phyloP scores from a whole-genome alignment of 2,113 vertebrate genomes.

The Acinonyx jubatus region DNA sequence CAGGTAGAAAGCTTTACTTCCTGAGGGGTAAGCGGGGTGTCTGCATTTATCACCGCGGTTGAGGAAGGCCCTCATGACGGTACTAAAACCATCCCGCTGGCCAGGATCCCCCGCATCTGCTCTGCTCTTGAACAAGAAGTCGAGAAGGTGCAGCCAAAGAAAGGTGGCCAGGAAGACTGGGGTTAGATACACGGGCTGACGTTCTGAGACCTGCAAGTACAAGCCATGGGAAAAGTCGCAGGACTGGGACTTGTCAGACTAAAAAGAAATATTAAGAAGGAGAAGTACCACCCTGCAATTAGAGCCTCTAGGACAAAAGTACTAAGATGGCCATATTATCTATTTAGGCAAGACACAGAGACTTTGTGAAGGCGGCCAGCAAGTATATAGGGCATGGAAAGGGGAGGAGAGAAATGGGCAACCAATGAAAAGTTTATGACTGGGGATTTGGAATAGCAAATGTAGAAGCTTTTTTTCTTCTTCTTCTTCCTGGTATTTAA shows the following conservation, averaged over 20 bases:
- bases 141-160: conserved; percentile 29
- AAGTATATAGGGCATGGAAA: conserved; percentile 76
- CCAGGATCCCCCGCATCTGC: conserved; percentile 77
- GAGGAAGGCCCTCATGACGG: conserved; percentile 75
- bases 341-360: conserved; percentile 77
- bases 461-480: conserved; percentile 60
- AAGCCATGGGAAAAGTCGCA: conserved; percentile 82
- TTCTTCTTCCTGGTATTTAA: conserved; percentile 83
- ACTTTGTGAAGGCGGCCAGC: conserved; percentile 71
- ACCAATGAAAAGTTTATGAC: conserved; percentile 74
- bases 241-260: conserved; percentile 80
- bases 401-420: conserved; percentile 30
- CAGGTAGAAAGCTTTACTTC: conserved; percentile 66
- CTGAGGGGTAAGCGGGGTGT: conserved; percentile 74
- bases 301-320: conserved; percentile 83
- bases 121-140: conserved; percentile 73
- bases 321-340: conserved; percentile 84
- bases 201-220: conserved; percentile 75
- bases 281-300: conserved; percentile 76
- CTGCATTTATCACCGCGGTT: conserved; percentile 75
- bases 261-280: conserved; percentile 83
- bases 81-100: conserved; percentile 77
- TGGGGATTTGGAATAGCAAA: conserved; percentile 68
- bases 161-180: conserved; percentile 66
- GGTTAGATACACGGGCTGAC: conserved; percentile 74